Conservation (phyloP, 2,113 vertebrate genomes). For the Panthera uncia region DNA sequence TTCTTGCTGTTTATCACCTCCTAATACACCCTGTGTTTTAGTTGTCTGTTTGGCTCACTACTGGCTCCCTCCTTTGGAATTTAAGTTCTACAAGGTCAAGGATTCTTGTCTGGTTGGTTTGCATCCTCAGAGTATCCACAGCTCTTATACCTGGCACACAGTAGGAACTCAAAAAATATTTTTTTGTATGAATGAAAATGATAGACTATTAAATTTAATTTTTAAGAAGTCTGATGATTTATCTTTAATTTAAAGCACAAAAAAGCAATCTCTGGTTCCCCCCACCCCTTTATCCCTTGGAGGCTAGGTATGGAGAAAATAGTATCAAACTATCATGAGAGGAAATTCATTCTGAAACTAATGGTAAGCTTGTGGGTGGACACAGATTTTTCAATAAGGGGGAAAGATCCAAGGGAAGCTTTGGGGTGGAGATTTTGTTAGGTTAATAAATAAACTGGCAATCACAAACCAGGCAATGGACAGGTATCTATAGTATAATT, state of each 20-base stretch:
- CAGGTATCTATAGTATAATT: background rate
- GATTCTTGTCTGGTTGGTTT: background rate
- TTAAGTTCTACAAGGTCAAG: background rate
- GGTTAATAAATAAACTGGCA: background rate
- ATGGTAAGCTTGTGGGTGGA: background rate
- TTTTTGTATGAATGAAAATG: background rate
- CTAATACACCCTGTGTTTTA: background rate
- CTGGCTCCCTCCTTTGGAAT: background rate
- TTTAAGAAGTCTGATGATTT: background rate
- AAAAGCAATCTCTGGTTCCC: background rate
- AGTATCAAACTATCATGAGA: background rate
- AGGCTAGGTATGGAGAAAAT: background rate
- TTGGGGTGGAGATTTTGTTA: background rate
- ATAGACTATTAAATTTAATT: background rate
- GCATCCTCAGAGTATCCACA: background rate
- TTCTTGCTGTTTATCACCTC: background rate
- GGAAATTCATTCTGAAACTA: constrained; percentile 31
- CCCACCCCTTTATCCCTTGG: background rate
- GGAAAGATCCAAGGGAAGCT: background rate
- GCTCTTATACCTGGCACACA: background rate
- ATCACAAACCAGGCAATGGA: background rate
- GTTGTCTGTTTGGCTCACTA: background rate
- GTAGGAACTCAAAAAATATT: background rate
- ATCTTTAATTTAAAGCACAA: background rate
- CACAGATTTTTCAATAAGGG: background rate